Evolutionary conservation across 2,888 invertebrate genomes (phyloP).

Genomic region (Eucriotettix oculatus): DNA sequence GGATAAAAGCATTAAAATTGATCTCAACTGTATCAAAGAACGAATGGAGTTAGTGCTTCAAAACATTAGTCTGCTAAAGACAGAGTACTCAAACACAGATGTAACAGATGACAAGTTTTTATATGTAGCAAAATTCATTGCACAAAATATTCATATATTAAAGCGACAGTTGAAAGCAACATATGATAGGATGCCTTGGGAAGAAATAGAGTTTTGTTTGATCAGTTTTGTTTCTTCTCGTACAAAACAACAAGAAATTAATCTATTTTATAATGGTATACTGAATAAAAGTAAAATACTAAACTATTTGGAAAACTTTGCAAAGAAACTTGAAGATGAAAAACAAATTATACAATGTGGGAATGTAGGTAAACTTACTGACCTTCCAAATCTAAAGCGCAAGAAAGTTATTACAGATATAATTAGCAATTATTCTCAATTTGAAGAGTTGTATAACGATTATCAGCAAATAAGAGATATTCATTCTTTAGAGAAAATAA

Average conservation of each 20-base stretch:
- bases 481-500: constrained; percentile 14
- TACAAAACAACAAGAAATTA: constrained; percentile 9
- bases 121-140: constrained; percentile 11
- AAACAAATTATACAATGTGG: not conserved
- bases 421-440: constrained; percentile 7
- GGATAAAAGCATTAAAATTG: not conserved
- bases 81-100: not conserved
- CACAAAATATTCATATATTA: constrained; percentile 15
- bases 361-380: not conserved
- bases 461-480: constrained; percentile 14
- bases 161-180: constrained; percentile 15
- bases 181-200: constrained; percentile 16
- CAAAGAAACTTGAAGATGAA: constrained; percentile 3
- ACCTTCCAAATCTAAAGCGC: constrained; percentile 2
- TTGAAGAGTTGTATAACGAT: constrained; percentile 14
- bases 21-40: constrained; percentile 1
- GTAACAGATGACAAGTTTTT: constrained; percentile 12
- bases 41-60: constrained; percentile 7
- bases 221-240: constrained; percentile 13
- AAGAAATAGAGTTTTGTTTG: constrained; percentile 18
- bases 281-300: constrained; percentile 10
- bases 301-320: constrained; percentile 11
- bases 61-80: constrained; percentile 4
- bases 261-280: constrained; percentile 7
- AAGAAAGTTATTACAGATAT: not conserved